phyloP scores from a whole-genome alignment of 1,140 invertebrate genomes.

The Cydia fagiglandana region DNA sequence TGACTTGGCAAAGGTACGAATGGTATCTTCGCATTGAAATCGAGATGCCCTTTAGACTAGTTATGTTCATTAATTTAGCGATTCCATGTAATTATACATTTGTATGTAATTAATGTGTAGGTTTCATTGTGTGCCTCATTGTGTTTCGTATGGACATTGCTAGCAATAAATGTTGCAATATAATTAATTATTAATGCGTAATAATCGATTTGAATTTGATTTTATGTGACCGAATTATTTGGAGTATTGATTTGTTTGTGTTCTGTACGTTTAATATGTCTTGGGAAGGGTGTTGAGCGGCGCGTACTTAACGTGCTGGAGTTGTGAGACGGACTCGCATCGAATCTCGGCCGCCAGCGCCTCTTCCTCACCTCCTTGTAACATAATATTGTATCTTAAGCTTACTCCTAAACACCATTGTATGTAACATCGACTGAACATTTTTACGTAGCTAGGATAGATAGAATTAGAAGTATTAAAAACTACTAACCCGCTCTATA shows the following conservation, averaged over 20 bases:
- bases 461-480: slow-evolving; percentile 50
- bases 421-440: slow-evolving; percentile 79
- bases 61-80: slow-evolving; percentile 53
- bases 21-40: neutral
- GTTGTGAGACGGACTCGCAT: slow-evolving; percentile 37
- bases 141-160: slow-evolving; percentile 55
- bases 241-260: slow-evolving; percentile 39
- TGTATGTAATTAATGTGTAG: slow-evolving; percentile 48
- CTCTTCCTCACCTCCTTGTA: slow-evolving; percentile 42
- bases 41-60: slow-evolving; percentile 45
- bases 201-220: slow-evolving; percentile 43
- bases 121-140: slow-evolving; percentile 62
- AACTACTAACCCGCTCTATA: slow-evolving; percentile 49
- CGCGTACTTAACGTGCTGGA: slow-evolving; percentile 44
- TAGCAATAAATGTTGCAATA: slow-evolving; percentile 71
- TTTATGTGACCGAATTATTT: slow-evolving; percentile 48
- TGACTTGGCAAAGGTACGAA: neutral
- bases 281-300: slow-evolving; percentile 38
- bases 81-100: slow-evolving; percentile 52
- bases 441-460: slow-evolving; percentile 73
- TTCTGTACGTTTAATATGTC: slow-evolving; percentile 36
- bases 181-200: slow-evolving; percentile 42
- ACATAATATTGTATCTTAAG: slow-evolving; percentile 49
- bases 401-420: slow-evolving; percentile 72
- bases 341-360: slow-evolving; percentile 42